Evolutionary conservation across 1,140 invertebrate species (phyloP).

Genomic region (Parapsyche elsis): DNA sequence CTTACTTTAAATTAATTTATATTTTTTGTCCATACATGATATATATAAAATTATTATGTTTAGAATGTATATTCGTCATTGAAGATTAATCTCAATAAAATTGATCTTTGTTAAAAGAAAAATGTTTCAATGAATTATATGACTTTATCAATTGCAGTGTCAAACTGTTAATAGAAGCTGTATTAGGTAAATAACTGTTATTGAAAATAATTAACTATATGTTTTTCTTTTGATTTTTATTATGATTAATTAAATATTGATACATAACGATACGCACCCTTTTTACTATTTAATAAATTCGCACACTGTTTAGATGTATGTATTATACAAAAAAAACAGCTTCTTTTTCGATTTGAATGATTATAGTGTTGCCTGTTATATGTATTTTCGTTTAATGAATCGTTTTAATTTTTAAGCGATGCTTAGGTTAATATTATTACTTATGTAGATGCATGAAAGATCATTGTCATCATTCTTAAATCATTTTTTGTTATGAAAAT

Average conservation of each 20-base stretch:
- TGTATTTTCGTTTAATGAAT: conserved; percentile 23
- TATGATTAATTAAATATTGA: background rate
- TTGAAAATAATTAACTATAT: conserved; percentile 27
- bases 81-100: conserved; percentile 40
- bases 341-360: conserved; percentile 31
- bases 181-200: conserved; percentile 41
- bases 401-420: background rate
- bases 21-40: conserved; percentile 39
- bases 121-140: background rate
- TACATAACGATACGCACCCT: background rate
- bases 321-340: conserved; percentile 16
- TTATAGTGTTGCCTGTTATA: conserved; percentile 40
- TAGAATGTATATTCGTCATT: conserved; percentile 45
- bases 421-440: background rate
- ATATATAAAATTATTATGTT: conserved; percentile 29
- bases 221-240: conserved; percentile 13
- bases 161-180: conserved; percentile 16
- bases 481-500: conserved; percentile 8
- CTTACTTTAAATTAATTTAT: conserved; percentile 35
- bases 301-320: conserved; percentile 36
- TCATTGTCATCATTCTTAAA: conserved; percentile 25
- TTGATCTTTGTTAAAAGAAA: conserved; percentile 44
- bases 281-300: conserved; percentile 10
- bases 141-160: background rate
- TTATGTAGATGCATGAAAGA: conserved; percentile 42